Base-by-base conservation (phyloP, 2,113 vertebrate genomes). In the Antidorcas marsupialis region DNA sequence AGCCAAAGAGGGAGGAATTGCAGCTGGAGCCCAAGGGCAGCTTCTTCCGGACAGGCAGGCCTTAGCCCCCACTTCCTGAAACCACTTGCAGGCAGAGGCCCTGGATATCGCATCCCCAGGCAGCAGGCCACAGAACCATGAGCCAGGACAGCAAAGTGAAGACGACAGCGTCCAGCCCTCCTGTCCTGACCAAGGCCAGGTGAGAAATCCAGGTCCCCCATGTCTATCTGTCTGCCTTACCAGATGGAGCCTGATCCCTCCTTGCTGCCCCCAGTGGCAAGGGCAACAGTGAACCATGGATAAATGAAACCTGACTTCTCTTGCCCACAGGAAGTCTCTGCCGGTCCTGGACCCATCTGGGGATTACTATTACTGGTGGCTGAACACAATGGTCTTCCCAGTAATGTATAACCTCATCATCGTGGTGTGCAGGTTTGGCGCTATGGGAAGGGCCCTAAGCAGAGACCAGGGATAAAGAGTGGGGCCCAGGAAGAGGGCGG, bases 361-460 rank as follows among this genome's bases (percentile, higher is more conserved):
- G 0, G 99, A 99, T 27, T 98, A 99, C 97, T 99, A 99, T 96
- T 99, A 99, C 64, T 39, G 98, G 36, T 99, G 99, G 99, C 98
- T 99, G 47, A 99, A 99, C 95, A 82, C 99, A 2, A 99, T 99
- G 99, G 98, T 98, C 76, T 95, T 99, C 17, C 99, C 99, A 47
- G 91, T 99, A 57, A 97, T 99, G 93, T 99, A 99, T 98, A 99
- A 99, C 98, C 99, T 99, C 98, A 98, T 99, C 39, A 98, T 99
- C 95, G 98, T 99, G 53, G 98, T 99, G 97, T 99, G 99, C 98
- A 99, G 99, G 99, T 99, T 97, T 15, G 93, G 30, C 0, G 0
- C 89, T 27, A 55, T 21, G 50, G 39, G 57, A 43, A 16, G 39
- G 50, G 27, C 15, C 33, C 89, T 89, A 94, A 59, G 50, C 62